Evolutionary conservation across 2,888 invertebrate genomes (phyloP), one percentile per base, ranked within the genome.

Genomic region (Oxytorus armatus): DNA sequence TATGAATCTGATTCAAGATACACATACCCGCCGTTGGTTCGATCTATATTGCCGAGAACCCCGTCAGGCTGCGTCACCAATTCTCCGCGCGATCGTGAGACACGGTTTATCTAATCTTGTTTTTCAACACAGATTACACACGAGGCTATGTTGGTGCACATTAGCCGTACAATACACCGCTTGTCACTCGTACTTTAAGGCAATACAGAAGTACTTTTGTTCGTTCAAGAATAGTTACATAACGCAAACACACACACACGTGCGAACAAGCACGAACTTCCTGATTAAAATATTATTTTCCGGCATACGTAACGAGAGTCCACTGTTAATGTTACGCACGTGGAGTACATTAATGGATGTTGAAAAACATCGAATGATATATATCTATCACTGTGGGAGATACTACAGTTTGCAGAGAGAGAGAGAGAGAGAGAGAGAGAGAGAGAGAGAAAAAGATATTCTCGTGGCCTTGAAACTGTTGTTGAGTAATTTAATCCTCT

Each of bases 241-340:
- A 21, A 61, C 21, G 55, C 33, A 55, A 18, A 51, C 73, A 65
- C 42, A 53, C 33, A 53, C 16, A 42, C 8, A 53, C 47, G 11
- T 3, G 10, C 10, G 14, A 3, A 8, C 18, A 66, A 14, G 53
- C 51, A 65, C 63, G 65, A 55, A 18, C 53, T 66, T 73, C 59
- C 44, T 61, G 78, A 78, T 73, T 78, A 73, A 68, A 68, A 78
- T 73, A 73, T 78, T 78, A 78, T 78, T 78, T 73, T 78, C 77
- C 72, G 77, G 77, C 77, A 57, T 66, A 33, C 59, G 51, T 57
- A 65, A 57, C 55, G 61, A 57, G n/a, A 68, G n/a, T 25, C 44
- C 18, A 44, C 49, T 8, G 3, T n/a, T 29, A 23, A 21, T 51
- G 36, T 33, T 49, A 11, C 51, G 49, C 63, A 33, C 61, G 72